A percentile compares a stretch with the other conserved stretches of the same genome.
Evolutionary conservation across 2,888 invertebrate genomes (phyloP).

Genomic region (Drosophila anomelani): DNA sequence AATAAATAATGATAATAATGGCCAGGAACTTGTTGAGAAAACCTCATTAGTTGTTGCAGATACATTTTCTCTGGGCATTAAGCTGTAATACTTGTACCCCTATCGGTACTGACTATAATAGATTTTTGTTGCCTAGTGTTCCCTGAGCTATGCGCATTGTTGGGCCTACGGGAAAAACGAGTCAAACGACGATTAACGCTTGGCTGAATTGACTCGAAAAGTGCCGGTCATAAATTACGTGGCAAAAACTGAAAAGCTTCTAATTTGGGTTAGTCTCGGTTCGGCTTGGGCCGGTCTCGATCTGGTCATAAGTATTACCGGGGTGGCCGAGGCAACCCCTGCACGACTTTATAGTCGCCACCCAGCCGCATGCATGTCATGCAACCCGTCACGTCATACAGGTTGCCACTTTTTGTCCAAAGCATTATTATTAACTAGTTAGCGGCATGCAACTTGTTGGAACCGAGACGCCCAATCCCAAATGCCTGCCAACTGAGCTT

Average conservation of each 20-base stretch:
- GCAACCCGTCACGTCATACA: constrained; percentile 68
- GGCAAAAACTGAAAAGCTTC: constrained; percentile 68
- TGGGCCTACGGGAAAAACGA: constrained; percentile 62
- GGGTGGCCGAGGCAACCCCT: constrained; percentile 4
- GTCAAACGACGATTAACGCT: constrained; percentile 82
- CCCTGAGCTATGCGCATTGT: constrained; percentile 59
- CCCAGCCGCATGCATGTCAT: constrained; percentile 58
- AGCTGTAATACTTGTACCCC: too few species aligned
- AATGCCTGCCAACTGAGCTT: constrained; percentile 48
- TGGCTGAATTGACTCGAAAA: constrained; percentile 77
- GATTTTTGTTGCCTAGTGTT: constrained; percentile 14
- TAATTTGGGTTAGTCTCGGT: constrained; percentile 45
- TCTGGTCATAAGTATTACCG: constrained; percentile 18
- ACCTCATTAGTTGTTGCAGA: too few species aligned
- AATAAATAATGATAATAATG: background rate
- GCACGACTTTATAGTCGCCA: constrained; percentile 1
- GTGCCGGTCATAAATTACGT: constrained; percentile 77
- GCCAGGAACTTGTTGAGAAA: background rate
- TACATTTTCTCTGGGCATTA: too few species aligned
- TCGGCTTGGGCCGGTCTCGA: constrained; percentile 27
- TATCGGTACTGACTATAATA: too few species aligned
- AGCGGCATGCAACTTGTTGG: constrained; percentile 66
- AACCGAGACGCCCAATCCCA: constrained; percentile 41
- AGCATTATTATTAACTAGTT: constrained; percentile 77
- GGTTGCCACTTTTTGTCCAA: constrained; percentile 52